Base-by-base conservation (phyloP, 2,113 vertebrate species). In the Patagioenas fasciata region DNA sequence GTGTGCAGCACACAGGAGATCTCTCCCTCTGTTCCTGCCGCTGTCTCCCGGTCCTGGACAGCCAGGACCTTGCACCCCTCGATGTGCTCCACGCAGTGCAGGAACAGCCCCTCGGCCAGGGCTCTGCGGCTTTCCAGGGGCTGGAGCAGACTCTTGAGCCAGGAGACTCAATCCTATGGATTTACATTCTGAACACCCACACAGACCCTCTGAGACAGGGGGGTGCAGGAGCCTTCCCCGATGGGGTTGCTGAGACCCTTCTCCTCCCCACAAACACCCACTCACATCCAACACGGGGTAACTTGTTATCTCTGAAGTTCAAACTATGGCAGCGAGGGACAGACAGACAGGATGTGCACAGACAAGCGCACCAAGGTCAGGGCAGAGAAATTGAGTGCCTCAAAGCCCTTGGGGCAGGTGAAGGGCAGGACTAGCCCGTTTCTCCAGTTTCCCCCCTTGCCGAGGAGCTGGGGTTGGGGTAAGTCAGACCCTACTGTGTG, bases 171-270 rank as follows among this genome's bases (percentile, higher is more conserved):
- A 20, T 60, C 23, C 62, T 56, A 14, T 21, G 34, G 25, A 23
- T 92, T 6, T 92, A 32, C 26, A 53, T 34, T 48, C n/a, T 50
- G 20, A 71, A n/a, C 1, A 1, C 8, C 15, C 0, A 0, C 42
- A 38, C 0, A 3, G 85, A 36, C 8, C 38, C 12, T 25, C 58
- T 0, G 0, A 36, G 70, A 58, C 0, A 1, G 38, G 32, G 0
- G 0, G 58, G 25, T 38, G 31, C 3, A 0, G 44, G 17, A 61
- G 5, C 7, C 15, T 57, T 65, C 72, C 44, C 71, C 38, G 47
- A 0, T 4, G 38, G 12, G 34, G 29, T 61, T 42, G 18, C 23
- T 4, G 13, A 53, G 40, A 66, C 17, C 26, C 12, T 56, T 74
- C 61, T 29, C 3, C 32, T 36, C 9, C 2, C 44, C 4, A 0